Base-by-base conservation (phyloP, 2,888 invertebrate species). In the Agonum fuliginosum region DNA sequence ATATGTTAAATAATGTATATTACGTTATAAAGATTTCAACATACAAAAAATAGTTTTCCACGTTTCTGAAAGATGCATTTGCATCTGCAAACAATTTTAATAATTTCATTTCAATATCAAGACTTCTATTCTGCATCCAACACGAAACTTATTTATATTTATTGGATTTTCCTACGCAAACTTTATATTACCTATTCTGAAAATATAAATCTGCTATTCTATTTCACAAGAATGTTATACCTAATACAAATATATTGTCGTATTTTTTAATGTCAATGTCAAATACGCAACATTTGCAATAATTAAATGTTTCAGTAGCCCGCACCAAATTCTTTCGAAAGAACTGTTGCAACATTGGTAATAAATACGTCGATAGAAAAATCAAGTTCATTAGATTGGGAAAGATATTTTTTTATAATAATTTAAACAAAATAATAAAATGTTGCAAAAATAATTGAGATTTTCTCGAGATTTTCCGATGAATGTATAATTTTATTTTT, bases 201-300 rank as follows among this genome's bases (percentile, higher is more conserved):
- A 54, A 54, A 54, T 54, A 24, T 54, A n/a, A n/a, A 37, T 37
- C 37, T 37, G 0, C 4, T 2, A 12, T 10, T 0, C n/a, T 8
- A 54, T 62, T 58, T 58, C 58, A 27, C 27, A 62, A 62, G 24
- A 37, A 37, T 37, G 37, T 37, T 37, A 1, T n/a, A 10, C n/a
- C 12, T 46, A 0, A 6, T 17, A 46, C 30, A 27, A 22, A 12
- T 54, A 54, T 62, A 17, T 62, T 62, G 58, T 30, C 12, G 58
- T 71, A 46, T 46, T 71, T 74, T 62, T 74, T 74, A 74, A 74
- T 74, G 74, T 74, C 74, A 74, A 74, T 74, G 74, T 74, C 74
- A 74, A 46, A 70, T n/a, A 19, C 43, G 48, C 46, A 62, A 65
- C 27, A 74, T 74, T 20, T 46, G 46, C 74, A 65, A n/a, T n/a